These are phyloP conservation scores for Deilephila porcellus DNA, from an alignment of 2,888 invertebrate species.

Conservation along the genomic window DNA sequence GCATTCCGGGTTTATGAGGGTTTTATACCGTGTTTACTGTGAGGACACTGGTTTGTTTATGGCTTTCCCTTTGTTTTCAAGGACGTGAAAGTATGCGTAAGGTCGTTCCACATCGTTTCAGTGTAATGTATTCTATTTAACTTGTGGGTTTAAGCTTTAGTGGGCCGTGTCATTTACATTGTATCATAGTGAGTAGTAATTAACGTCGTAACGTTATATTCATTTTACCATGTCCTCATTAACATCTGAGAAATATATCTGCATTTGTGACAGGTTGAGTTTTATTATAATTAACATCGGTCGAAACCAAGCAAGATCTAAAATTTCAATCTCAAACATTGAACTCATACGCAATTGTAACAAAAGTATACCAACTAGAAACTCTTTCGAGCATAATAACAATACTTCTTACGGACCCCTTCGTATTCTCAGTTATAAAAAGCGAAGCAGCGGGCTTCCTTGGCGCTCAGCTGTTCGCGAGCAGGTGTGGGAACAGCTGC, in stretches of 20 bases:
- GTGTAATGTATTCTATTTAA: background rate
- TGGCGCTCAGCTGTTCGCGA: slow-evolving; percentile 45
- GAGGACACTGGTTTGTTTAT: slow-evolving; percentile 32
- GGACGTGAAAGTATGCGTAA: slow-evolving; percentile 16
- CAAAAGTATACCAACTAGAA: no score
- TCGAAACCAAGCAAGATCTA: no score
- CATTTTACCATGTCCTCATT: no score
- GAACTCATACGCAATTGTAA: no score
- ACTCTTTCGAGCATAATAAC: background rate
- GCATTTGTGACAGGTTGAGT: no score
- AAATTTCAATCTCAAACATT: no score
- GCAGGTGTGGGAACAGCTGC: slow-evolving; percentile 60
- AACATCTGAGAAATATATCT: no score
- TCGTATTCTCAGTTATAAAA: slow-evolving; percentile 31
- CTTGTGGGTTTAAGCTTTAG: background rate
- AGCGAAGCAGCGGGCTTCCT: slow-evolving; percentile 35
- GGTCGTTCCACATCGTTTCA: background rate
- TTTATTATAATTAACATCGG: no score
- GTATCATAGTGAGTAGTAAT: no score
- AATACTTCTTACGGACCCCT: slow-evolving; percentile 3
- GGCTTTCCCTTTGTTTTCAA: slow-evolving; percentile 36
- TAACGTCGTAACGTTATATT: no score
- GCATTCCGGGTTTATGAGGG: slow-evolving; percentile 27
- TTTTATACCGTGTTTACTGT: slow-evolving; percentile 22
- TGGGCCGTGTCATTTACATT: no score